A percentile compares a stretch with the other conserved stretches of the same genome.
Evolutionary conservation across 2,113 vertebrate species (phyloP).

Genomic region (Dermatemys mawii): DNA sequence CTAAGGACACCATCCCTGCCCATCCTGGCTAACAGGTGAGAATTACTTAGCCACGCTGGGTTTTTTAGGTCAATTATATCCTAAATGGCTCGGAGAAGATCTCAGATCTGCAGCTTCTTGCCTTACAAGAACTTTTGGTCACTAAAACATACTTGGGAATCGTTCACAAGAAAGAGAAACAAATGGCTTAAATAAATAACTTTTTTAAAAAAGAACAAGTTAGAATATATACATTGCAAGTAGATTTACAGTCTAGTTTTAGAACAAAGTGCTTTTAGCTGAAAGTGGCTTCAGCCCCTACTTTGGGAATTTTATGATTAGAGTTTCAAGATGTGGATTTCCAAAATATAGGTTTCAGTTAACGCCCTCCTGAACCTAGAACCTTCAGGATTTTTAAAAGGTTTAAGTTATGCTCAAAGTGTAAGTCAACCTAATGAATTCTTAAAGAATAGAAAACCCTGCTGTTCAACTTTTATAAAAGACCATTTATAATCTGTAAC

Average conservation of each 20-base stretch:
- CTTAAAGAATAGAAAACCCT: not conserved
- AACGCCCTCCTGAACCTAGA: not conserved
- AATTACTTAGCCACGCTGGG: not conserved
- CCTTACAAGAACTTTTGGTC: not conserved
- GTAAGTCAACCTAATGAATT: not conserved
- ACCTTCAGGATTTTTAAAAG: not conserved
- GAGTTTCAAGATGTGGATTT: not conserved
- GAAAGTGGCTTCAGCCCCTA: not conserved
- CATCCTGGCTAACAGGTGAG: not conserved
- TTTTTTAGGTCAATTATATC: constrained; percentile 12
- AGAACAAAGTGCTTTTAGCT: not conserved
- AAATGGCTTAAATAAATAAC: constrained; percentile 14
- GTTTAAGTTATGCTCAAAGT: not conserved
- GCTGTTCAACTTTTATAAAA: not conserved
- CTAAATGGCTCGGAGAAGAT: constrained; percentile 2
- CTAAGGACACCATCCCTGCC: too few species aligned
- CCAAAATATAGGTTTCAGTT: not conserved
- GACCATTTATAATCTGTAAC: not conserved
- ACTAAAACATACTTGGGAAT: not conserved
- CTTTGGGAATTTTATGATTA: not conserved
- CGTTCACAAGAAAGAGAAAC: not conserved
- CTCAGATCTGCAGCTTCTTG: not conserved
- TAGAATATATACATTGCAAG: not conserved
- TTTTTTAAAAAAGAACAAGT: not conserved
- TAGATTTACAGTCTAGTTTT: constrained; percentile 26